Evolutionary conservation across 2,888 invertebrate genomes (phyloP), one percentile per base, ranked within the genome.

Genomic region (Leucania comma): DNA sequence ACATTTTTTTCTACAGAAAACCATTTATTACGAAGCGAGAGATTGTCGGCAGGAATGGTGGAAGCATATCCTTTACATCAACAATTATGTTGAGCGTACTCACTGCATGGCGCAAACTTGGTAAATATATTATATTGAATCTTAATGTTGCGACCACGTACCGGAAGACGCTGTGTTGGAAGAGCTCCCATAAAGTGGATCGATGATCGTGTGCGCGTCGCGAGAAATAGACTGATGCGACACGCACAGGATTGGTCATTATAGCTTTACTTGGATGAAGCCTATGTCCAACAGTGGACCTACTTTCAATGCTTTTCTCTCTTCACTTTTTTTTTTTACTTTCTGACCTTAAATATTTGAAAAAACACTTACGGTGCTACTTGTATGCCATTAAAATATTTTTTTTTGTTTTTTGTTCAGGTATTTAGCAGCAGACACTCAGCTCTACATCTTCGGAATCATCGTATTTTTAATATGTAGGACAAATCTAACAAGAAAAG

Each of bases 361-460:
- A 38, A 38, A 38, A 12, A 38, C 38, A 35, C 12, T 3, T 35
- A 35, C 0, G 35, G 35, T 38, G 14, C 4, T 2, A 38, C 38
- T 38, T 38, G 38, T 14, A 12, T 4, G 14, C 3, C 38, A 38
- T 14, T 38, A 38, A 38, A 38, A 38, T 38, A 38, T 4, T 48
- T 48, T 48, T 5, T 38, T 24, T 0, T 0, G 68, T 38, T 32
- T 67, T 8, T n/a, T 6, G n/a, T 38, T 14, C 69, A 91, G 91
- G 91, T 89, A 89, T 68, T 68, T 90, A 61, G 89, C 88, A 32
- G 83, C 88, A 12, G 92, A 92, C 66, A 88, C 82, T 48, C 91
- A 92, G 72, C 79, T 91, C 20, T 88, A 80, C 69, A 69, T 75
- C 22, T 1, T 89, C 1, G 88, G 86, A 3, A 54, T 87, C 29